Percentiles rank a stretch among this genome's conserved stretches.
These are phyloP conservation scores for Arremon brunneinucha DNA, from an alignment of 2,797 vertebrate genomes.

Conservation along the genomic window DNA sequence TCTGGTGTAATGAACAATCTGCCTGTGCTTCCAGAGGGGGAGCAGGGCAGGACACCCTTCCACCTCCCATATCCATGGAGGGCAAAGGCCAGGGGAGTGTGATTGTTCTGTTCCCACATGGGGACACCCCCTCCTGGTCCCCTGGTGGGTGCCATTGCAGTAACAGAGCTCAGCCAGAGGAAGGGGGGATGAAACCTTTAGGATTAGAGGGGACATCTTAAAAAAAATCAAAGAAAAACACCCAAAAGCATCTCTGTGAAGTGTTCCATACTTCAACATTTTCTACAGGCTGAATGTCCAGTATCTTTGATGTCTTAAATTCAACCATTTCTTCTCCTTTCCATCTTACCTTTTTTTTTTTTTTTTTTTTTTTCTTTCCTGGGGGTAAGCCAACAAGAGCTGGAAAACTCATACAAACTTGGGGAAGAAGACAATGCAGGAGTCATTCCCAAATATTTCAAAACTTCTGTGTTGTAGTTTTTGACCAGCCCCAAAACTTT, in stretches of 20 bases:
- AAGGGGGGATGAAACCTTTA: neutral
- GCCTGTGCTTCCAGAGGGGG: neutral
- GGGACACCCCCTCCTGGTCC: neutral
- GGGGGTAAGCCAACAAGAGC: neutral
- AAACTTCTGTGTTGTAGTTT: neutral
- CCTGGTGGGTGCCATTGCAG: neutral
- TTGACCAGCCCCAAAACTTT: neutral
- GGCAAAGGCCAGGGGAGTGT: neutral
- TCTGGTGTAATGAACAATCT: neutral
- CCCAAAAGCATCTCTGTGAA: fast-evolving
- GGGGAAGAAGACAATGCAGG: neutral
- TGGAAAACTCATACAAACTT: neutral
- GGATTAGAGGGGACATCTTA: neutral
- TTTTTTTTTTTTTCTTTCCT: neutral
- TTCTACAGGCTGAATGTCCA: neutral
- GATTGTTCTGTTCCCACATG: neutral
- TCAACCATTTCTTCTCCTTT: neutral
- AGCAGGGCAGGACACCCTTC: neutral
- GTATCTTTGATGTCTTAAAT: neutral
- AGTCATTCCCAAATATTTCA: neutral
- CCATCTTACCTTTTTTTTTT: neutral
- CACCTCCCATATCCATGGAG: neutral
- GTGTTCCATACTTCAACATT: neutral
- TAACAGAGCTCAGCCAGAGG: neutral
- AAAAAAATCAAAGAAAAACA: fast-evolving